Conservation (phyloP, 2,797 vertebrate species). For the Phataginus tricuspis region DNA sequence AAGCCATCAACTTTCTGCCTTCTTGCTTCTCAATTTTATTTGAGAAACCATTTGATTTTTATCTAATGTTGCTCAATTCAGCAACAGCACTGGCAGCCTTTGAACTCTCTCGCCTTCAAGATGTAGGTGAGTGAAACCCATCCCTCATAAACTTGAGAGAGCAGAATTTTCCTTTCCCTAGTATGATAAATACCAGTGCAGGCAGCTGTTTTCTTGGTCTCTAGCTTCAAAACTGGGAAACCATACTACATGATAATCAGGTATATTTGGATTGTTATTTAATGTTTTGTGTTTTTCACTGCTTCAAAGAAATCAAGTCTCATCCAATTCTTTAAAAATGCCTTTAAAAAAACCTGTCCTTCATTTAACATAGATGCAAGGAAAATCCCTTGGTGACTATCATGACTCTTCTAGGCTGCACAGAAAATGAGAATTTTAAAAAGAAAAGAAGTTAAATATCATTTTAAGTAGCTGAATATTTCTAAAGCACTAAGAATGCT, state of each 20-base stretch:
- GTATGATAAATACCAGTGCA: background rate
- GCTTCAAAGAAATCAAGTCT: background rate
- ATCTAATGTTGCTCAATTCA: background rate
- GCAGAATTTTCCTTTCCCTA: background rate
- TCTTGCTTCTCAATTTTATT: background rate
- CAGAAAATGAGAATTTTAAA: background rate
- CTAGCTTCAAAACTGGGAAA: background rate
- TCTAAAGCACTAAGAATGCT: background rate
- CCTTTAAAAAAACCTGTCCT: background rate
- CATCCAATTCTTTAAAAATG: background rate
- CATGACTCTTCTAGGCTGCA: background rate
- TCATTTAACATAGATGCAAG: background rate
- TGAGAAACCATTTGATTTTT: slow-evolving; percentile 21
- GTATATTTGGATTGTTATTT: background rate
- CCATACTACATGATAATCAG: background rate
- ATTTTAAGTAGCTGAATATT: background rate
- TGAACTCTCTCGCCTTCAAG: background rate
- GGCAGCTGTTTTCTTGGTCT: background rate
- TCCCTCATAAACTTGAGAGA: background rate
- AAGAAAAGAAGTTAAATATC: background rate
- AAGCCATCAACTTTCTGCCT: background rate
- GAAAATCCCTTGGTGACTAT: background rate
- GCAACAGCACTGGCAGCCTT: background rate
- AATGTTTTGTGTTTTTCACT: background rate
- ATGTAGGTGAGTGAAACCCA: background rate